Evolutionary conservation across 1,140 invertebrate genomes (phyloP).

Genomic region (Drosophila dunni): DNA sequence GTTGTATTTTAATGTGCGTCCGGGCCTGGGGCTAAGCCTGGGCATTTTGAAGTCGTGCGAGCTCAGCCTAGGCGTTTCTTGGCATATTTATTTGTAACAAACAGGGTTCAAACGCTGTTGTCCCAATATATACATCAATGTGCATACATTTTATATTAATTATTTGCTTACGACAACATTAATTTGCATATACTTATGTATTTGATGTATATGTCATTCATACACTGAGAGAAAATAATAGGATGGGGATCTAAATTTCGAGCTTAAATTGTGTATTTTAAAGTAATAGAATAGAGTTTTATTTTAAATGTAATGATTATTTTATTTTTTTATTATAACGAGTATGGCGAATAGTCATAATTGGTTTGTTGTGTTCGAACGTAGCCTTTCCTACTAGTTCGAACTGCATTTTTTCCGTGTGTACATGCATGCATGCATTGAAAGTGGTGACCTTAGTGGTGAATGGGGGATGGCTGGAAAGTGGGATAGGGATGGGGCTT

Average conservation of each 20-base stretch:
- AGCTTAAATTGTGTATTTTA: too few relatives aligned
- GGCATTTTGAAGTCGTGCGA: not conserved
- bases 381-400: too few relatives aligned
- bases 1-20: not conserved
- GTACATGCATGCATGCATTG: not conserved
- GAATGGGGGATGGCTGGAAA: too few relatives aligned
- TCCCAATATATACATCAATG: too few relatives aligned
- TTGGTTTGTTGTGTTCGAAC: too few relatives aligned
- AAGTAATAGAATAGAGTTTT: too few relatives aligned
- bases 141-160: not conserved
- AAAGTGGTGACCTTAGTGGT: not conserved
- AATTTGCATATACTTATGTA: not conserved
- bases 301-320: too few relatives aligned
- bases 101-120: not conserved
- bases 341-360: too few relatives aligned
- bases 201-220: too few relatives aligned
- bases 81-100: not conserved
- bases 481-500: not conserved
- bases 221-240: too few relatives aligned
- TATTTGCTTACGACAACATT: slow-evolving; percentile 10
- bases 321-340: too few relatives aligned
- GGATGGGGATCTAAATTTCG: too few relatives aligned
- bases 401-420: not conserved
- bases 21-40: not conserved
- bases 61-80: not conserved